A percentile compares a stretch with the other conserved stretches of the same genome.
These are phyloP conservation scores for Macaria notata DNA, from an alignment of 2,888 invertebrate genomes.

Conservation along the genomic window DNA sequence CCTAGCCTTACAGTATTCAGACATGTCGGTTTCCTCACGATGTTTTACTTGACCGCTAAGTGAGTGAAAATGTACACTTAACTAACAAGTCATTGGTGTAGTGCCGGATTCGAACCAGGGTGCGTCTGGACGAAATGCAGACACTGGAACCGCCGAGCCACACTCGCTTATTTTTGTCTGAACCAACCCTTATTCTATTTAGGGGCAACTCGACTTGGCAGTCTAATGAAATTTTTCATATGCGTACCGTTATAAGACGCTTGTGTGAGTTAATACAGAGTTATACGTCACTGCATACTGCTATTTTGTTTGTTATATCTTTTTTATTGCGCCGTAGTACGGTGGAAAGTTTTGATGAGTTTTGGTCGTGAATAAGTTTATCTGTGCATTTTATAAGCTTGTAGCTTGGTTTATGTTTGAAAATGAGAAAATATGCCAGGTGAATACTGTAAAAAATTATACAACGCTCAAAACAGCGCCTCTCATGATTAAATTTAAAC, in stretches of 20 bases:
- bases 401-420: background rate
- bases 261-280: background rate
- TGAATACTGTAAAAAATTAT: background rate
- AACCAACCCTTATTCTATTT: conserved; percentile 24
- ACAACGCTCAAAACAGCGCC: background rate
- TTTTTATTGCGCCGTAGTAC: background rate
- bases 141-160: too few relatives aligned
- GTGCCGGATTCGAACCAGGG: too few relatives aligned
- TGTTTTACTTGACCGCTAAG: too few relatives aligned
- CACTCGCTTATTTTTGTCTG: conserved; percentile 1
- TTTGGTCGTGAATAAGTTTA: background rate
- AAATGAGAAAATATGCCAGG: background rate
- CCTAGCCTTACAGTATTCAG: too few relatives aligned
- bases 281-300: background rate
- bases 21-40: too few relatives aligned
- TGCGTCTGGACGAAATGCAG: too few relatives aligned
- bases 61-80: too few relatives aligned
- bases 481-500: background rate
- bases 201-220: conserved; percentile 24
- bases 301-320: background rate
- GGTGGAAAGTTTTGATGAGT: background rate
- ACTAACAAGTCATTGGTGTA: too few relatives aligned
- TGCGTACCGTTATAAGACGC: background rate
- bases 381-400: background rate
- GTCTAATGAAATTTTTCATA: conserved; percentile 37